These are phyloP conservation scores for Eurystomus glaucurus DNA, from an alignment of 2,797 vertebrate species.

Conservation along the genomic window DNA sequence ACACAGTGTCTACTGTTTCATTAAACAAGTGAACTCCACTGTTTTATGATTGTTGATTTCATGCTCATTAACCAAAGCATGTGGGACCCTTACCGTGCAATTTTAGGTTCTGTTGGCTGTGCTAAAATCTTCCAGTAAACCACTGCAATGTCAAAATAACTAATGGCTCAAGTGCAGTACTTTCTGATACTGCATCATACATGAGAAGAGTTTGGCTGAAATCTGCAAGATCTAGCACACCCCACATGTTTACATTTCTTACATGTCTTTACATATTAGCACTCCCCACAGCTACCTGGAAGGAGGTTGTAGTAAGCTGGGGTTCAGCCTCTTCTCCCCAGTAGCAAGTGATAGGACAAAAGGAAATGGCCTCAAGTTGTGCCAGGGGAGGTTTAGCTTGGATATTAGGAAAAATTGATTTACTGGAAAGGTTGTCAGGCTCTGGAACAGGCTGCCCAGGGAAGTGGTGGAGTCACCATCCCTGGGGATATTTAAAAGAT, in stretches of 20 bases:
- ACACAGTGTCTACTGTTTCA: neutral
- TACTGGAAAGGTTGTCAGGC: neutral
- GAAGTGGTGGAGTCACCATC: neutral
- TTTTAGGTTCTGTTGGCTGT: neutral
- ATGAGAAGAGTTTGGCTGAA: neutral
- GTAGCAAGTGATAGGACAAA: neutral
- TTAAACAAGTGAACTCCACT: neutral
- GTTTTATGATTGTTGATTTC: neutral
- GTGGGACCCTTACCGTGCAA: neutral
- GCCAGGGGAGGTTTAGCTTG: neutral
- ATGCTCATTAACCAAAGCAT: neutral
- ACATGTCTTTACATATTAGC: neutral
- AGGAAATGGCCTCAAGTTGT: neutral
- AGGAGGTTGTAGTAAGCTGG: neutral
- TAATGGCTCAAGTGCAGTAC: neutral
- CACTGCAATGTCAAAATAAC: neutral
- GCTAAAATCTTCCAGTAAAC: neutral
- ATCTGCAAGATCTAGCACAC: neutral
- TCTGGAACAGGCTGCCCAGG: neutral
- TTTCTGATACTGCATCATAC: neutral
- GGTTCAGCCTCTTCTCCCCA: neutral
- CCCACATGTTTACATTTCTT: neutral
- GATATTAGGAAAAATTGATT: neutral
- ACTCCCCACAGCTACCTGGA: neutral
- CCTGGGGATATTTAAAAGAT: neutral